These are phyloP conservation scores for Dasyornis broadbenti DNA, from an alignment of 2,113 vertebrate species.

Conservation along the genomic window DNA sequence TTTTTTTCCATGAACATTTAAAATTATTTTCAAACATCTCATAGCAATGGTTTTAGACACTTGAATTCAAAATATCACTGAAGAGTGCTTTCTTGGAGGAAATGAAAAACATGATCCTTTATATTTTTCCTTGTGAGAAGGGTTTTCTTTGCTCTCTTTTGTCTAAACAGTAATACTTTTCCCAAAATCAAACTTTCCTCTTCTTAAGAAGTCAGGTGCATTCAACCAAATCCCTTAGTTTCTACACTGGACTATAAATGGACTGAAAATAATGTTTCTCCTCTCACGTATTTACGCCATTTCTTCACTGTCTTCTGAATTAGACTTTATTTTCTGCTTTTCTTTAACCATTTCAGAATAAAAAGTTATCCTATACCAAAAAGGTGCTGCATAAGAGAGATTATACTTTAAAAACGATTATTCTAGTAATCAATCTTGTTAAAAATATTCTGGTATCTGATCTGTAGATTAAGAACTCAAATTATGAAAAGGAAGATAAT, in stretches of 20 bases:
- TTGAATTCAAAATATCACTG: neutral
- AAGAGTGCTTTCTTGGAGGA: neutral
- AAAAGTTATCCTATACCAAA: neutral
- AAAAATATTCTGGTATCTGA: neutral
- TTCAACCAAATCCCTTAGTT: neutral
- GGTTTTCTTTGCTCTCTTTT: neutral
- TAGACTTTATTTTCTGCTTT: neutral
- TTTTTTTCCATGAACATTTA: neutral
- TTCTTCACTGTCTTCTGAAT: neutral
- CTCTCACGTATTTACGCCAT: neutral
- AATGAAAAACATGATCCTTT: neutral
- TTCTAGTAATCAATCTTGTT: neutral
- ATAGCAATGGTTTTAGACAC: neutral
- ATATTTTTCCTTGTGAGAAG: neutral
- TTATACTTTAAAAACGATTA: neutral
- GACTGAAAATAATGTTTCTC: neutral
- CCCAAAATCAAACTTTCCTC: neutral
- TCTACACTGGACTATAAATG: neutral
- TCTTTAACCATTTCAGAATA: neutral
- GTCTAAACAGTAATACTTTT: neutral
- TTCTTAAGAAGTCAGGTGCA: neutral
- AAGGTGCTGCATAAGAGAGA: neutral
- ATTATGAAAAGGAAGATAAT: neutral
- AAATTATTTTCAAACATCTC: neutral
- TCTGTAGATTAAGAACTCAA: neutral